Evolutionary conservation across 2,113 vertebrate genomes (phyloP).

Genomic region (Porphyrio hochstetteri): DNA sequence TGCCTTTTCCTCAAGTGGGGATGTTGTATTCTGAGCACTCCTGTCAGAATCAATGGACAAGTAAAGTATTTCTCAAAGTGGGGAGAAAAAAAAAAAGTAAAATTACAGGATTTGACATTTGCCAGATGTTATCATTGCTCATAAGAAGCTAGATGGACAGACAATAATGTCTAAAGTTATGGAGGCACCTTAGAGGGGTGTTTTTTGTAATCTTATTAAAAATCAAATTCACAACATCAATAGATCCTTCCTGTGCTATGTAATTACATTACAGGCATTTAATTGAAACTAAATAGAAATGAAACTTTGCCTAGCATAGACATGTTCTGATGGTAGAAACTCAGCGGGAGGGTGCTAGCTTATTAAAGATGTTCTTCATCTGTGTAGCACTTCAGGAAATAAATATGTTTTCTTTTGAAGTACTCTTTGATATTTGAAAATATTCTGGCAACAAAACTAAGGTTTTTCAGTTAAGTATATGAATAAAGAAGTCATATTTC

Average conservation of each 20-base stretch:
- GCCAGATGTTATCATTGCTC: background rate
- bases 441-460: background rate
- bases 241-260: slow-evolving; percentile 74
- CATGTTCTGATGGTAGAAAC: slow-evolving; percentile 74
- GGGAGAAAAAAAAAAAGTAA: background rate
- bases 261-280: slow-evolving; percentile 80
- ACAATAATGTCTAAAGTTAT: slow-evolving; percentile 60
- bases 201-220: slow-evolving; percentile 67
- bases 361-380: slow-evolving; percentile 72
- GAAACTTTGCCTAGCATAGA: slow-evolving; percentile 74
- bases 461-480: background rate
- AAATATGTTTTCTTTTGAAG: slow-evolving; percentile 25
- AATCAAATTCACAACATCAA: slow-evolving; percentile 78
- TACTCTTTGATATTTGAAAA: slow-evolving; percentile 6
- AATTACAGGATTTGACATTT: background rate
- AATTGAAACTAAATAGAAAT: slow-evolving; percentile 79
- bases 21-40: background rate
- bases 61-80: background rate
- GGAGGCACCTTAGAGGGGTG: slow-evolving; percentile 10
- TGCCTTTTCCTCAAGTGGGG: background rate
- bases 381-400: slow-evolving; percentile 46
- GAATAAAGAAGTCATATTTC: background rate
- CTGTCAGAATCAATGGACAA: background rate
- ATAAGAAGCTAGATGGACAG: slow-evolving; percentile 25
- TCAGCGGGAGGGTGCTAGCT: slow-evolving; percentile 69